A percentile compares a stretch with the other conserved stretches of the same genome.
Evolutionary conservation across 2,113 vertebrate species (phyloP).

Genomic region (Colossoma macropomum): DNA sequence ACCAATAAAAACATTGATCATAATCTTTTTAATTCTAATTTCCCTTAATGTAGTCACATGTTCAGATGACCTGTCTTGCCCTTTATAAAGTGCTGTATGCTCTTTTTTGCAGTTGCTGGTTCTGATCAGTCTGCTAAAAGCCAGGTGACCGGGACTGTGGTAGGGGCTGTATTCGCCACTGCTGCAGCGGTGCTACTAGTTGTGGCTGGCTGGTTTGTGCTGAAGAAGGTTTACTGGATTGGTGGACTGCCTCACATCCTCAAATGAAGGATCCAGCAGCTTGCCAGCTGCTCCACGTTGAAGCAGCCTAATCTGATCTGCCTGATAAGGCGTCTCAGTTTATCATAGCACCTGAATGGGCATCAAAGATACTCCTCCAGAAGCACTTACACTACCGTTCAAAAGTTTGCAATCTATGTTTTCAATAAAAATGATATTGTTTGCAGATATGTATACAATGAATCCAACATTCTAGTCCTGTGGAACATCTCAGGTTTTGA

Average conservation of each 20-base stretch:
- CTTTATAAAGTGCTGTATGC: background rate
- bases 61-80: background rate
- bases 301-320: constrained; percentile 29
- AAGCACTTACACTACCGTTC: background rate
- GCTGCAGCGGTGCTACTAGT: constrained; percentile 63
- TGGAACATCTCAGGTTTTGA: no score
- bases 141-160: constrained; percentile 61
- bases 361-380: background rate
- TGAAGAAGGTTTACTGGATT: constrained; percentile 67
- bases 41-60: background rate
- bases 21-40: no score
- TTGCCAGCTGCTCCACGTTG: background rate
- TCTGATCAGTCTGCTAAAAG: background rate
- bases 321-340: constrained; percentile 4
- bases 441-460: no score
- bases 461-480: no score
- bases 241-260: constrained; percentile 46
- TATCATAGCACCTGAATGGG: constrained; percentile 12
- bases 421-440: background rate
- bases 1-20: no score
- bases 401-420: background rate
- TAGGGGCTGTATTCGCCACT: constrained; percentile 67
- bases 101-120: constrained; percentile 51
- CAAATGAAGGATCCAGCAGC: constrained; percentile 37
- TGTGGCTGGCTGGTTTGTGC: constrained; percentile 68